Conservation (phyloP, 2,797 vertebrate species). For the Alcedo quadribrachys region DNA sequence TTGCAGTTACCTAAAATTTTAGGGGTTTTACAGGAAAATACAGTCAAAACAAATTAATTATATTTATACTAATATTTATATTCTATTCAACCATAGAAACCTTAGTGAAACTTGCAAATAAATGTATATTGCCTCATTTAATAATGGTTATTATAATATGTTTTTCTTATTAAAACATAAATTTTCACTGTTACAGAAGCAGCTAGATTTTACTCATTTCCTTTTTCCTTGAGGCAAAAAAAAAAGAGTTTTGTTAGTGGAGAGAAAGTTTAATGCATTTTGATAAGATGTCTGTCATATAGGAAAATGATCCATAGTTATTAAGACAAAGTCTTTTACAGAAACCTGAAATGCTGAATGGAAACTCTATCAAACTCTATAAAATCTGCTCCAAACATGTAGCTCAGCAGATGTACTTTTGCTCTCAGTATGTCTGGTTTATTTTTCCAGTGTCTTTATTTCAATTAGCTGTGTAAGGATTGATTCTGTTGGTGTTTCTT, state of each 20-base stretch:
- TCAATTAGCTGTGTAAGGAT: not conserved
- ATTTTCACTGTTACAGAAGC: not conserved
- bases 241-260: not conserved
- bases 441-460: not conserved
- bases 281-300: not conserved
- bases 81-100: not conserved
- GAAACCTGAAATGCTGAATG: not conserved
- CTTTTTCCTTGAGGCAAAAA: not conserved
- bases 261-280: not conserved
- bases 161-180: not conserved
- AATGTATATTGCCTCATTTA: not conserved
- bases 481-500: not conserved
- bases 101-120: not conserved
- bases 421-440: not conserved
- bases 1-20: not conserved
- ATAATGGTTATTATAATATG: not conserved
- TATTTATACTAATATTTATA: not conserved
- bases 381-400: not conserved
- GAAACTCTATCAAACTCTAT: not conserved
- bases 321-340: not conserved
- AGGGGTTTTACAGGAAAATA: not conserved
- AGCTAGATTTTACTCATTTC: not conserved
- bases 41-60: not conserved
- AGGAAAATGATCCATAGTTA: not conserved
- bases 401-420: not conserved